Conservation (phyloP, 30 jellyfish, hydroid and myxozoan species). For the Hydractinia echinata region DNA sequence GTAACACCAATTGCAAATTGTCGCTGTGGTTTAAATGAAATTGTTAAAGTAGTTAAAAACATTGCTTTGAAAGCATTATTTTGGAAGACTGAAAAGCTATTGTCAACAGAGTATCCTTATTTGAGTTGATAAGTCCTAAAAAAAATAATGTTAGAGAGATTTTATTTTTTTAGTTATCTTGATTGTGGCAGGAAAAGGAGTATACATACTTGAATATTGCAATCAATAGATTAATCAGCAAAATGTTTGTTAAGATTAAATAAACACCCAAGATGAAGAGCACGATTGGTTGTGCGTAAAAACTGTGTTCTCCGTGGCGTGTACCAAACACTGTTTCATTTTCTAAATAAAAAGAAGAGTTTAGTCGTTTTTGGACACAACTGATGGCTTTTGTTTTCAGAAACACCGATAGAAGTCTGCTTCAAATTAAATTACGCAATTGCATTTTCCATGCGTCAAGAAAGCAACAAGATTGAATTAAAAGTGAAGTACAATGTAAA, state of each 20-base stretch:
- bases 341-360: slow-evolving; percentile 5
- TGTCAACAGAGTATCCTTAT: too few species aligned
- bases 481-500: background rate
- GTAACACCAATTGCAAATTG: too few species aligned
- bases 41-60: too few species aligned
- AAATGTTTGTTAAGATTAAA: slow-evolving; percentile 54
- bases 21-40: too few species aligned
- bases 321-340: slow-evolving; percentile 60
- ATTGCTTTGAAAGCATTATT: too few species aligned
- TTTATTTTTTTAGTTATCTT: too few species aligned
- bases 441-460: background rate
- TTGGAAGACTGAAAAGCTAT: too few species aligned
- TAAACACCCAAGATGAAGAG: slow-evolving; percentile 58
- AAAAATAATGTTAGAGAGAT: too few species aligned
- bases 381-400: background rate
- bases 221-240: slow-evolving; percentile 63
- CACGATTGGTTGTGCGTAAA: slow-evolving; percentile 48
- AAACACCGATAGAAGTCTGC: background rate
- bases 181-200: background rate
- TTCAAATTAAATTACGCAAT: too few species aligned
- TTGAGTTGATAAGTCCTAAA: too few species aligned
- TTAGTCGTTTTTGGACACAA: background rate
- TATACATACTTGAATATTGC: slow-evolving; percentile 71
- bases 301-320: slow-evolving; percentile 17
- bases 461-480: background rate